Conservation (phyloP, 2,888 invertebrate genomes). For the Andrena hattorfiana region DNA sequence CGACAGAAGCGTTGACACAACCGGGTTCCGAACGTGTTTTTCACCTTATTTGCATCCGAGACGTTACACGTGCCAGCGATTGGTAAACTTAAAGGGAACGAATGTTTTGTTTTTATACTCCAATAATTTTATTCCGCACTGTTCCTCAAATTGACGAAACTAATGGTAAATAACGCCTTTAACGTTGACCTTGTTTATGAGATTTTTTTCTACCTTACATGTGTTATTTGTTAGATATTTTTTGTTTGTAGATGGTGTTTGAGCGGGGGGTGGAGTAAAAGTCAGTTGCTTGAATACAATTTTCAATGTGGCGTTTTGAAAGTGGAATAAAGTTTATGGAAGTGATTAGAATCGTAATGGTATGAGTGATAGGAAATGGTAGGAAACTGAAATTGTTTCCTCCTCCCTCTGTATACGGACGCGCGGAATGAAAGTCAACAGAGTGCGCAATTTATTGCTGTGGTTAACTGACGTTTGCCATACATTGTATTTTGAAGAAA, state of each 20-base stretch:
- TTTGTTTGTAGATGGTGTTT: too few relatives aligned
- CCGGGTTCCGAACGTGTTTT: constrained; percentile 24
- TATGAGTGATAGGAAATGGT: background rate
- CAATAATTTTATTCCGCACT: background rate
- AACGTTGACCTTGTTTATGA: background rate
- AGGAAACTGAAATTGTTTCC: background rate
- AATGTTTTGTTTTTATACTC: background rate
- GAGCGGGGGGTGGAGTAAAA: too few relatives aligned
- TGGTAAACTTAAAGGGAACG: background rate
- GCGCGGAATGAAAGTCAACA: background rate
- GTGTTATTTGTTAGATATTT: too few relatives aligned
- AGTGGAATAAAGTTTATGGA: too few relatives aligned
- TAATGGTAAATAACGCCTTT: too few relatives aligned
- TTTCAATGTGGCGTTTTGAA: too few relatives aligned
- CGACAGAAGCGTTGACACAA: constrained; percentile 24
- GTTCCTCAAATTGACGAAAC: background rate
- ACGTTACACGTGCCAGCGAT: background rate
- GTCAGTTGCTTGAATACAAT: too few relatives aligned
- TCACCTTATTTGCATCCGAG: constrained; percentile 22
- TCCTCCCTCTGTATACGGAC: background rate
- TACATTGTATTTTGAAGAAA: background rate
- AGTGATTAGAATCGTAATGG: background rate
- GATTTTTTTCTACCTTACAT: background rate
- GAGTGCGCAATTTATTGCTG: background rate
- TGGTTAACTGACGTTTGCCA: background rate